phyloP scores from a whole-genome alignment of 2,888 invertebrate species.

The Acanthosepion pharaonis region DNA sequence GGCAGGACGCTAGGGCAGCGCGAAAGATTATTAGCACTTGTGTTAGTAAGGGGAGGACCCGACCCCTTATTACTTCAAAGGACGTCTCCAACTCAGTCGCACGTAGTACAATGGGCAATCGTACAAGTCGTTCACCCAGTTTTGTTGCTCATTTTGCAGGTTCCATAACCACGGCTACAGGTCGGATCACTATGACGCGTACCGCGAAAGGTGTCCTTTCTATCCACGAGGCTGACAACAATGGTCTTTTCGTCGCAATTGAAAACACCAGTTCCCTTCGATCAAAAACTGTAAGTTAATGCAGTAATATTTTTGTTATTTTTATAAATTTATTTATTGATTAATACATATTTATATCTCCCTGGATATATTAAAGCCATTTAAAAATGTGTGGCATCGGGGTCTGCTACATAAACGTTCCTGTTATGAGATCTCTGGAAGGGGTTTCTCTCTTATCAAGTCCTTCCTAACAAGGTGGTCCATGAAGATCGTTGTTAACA shows the following conservation, averaged over 20 bases:
- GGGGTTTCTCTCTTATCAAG: no score
- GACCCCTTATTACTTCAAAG: not conserved
- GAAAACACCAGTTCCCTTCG: not conserved
- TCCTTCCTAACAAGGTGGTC: no score
- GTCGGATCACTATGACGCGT: not conserved
- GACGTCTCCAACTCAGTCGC: not conserved
- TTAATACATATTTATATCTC: no score
- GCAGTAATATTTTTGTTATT: no score
- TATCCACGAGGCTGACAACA: not conserved
- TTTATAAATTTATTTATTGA: no score
- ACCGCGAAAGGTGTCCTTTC: not conserved
- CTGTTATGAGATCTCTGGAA: no score
- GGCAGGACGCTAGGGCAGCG: not conserved
- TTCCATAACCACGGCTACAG: not conserved
- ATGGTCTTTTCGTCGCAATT: not conserved
- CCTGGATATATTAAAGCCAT: no score
- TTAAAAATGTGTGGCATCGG: no score
- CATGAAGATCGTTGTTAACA: no score
- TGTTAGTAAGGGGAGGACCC: not conserved
- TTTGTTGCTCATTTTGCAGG: not conserved
- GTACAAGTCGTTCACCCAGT: not conserved
- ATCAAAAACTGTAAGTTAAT: not conserved
- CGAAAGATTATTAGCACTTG: not conserved
- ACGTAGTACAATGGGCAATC: not conserved
- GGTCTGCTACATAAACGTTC: no score